Conservation (phyloP, 2,888 invertebrate species). For the Mythimna albipuncta region DNA sequence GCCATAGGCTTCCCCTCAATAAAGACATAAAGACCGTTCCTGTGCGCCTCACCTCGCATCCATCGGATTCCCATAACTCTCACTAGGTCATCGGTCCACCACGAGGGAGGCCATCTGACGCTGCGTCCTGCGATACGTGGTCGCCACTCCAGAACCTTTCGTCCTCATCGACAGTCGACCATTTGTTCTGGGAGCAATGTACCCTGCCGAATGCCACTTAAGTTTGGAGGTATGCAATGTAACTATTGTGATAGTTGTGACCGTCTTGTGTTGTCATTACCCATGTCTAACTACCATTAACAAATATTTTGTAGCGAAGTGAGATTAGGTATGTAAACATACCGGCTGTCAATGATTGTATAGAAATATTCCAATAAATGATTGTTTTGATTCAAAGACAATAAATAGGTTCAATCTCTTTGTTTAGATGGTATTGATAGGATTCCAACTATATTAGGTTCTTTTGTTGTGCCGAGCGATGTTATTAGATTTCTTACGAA, state of each 20-base stretch:
- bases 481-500: background rate
- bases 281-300: background rate
- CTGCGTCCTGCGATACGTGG: no score
- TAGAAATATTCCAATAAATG: background rate
- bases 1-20: no score
- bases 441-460: background rate
- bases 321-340: background rate
- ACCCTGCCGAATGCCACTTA: no score
- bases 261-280: background rate
- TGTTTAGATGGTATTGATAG: background rate
- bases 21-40: no score
- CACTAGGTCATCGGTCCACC: no score
- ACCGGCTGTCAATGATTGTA: background rate
- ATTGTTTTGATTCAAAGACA: background rate
- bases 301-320: background rate
- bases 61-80: no score
- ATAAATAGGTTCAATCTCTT: no score
- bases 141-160: no score
- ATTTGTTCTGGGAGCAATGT: no score
- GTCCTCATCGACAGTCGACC: no score
- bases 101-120: no score
- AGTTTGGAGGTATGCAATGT: background rate
- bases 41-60: no score
- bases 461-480: background rate
- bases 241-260: background rate